phyloP scores from a whole-genome alignment of 2,797 vertebrate genomes.

The Anolis apletophallus region DNA sequence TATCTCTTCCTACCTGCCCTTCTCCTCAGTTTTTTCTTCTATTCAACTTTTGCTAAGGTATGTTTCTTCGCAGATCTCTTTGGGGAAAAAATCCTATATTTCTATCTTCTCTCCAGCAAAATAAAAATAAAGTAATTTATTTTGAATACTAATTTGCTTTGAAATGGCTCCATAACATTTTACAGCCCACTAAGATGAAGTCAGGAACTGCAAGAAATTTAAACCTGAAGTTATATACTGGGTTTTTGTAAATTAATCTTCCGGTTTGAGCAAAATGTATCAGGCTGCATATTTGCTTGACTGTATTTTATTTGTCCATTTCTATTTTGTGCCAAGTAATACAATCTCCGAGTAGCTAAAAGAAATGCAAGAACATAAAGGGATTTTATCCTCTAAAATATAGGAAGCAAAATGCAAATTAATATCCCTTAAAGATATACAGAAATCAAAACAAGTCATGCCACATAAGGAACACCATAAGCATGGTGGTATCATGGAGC shows the following conservation, averaged over 20 bases:
- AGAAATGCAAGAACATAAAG: conserved; percentile 31
- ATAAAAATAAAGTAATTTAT: conserved; percentile 46
- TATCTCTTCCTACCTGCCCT: neutral
- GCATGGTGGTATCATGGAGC: conserved; percentile 57
- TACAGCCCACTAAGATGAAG: conserved; percentile 53
- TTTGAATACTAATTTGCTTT: conserved; percentile 56
- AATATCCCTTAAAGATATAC: conserved; percentile 31
- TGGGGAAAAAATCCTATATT: neutral
- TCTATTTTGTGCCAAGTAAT: conserved; percentile 6
- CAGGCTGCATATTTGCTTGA: conserved; percentile 2
- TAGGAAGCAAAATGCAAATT: conserved; percentile 35
- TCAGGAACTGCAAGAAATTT: conserved; percentile 45
- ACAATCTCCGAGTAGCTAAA: conserved; percentile 13
- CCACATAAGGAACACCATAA: conserved; percentile 43
- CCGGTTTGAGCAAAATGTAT: conserved; percentile 22
- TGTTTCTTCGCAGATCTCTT: neutral
- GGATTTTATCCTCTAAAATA: conserved; percentile 28
- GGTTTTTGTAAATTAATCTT: conserved; percentile 1
- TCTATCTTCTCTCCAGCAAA: neutral
- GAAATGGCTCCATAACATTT: conserved; percentile 47
- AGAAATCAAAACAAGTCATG: conserved; percentile 31
- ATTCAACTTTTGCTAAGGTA: neutral
- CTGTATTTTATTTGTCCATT: conserved; percentile 24
- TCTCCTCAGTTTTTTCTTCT: neutral
- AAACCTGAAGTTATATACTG: neutral